These are phyloP conservation scores for Sebastes reedi DNA, from an alignment of 2,797 vertebrate species.

Conservation along the genomic window DNA sequence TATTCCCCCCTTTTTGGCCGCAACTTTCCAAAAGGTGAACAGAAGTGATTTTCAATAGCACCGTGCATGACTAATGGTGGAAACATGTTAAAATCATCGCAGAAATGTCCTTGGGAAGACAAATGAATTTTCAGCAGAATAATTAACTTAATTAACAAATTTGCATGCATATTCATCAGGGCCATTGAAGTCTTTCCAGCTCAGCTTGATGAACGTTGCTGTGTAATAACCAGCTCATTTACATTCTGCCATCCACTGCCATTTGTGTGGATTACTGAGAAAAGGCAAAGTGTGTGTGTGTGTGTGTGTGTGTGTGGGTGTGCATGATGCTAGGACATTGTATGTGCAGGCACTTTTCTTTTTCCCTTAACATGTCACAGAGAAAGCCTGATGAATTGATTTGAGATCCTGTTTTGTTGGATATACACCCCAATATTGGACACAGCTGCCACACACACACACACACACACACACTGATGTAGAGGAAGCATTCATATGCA, in stretches of 20 bases:
- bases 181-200: constrained; percentile 99
- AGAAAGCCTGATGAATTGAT: constrained; percentile 72
- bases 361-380: constrained; percentile 64
- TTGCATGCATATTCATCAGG: constrained; percentile 99
- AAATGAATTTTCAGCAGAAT: constrained; percentile 99
- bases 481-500: constrained; percentile 28
- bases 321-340: constrained; percentile 23
- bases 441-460: constrained; percentile 42
- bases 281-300: constrained; percentile 61
- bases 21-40: constrained; percentile 88
- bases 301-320: constrained; percentile 30
- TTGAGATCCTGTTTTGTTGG: constrained; percentile 71
- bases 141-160: constrained; percentile 99
- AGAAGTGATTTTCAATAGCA: constrained; percentile 95
- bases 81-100: constrained; percentile 99
- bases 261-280: constrained; percentile 80
- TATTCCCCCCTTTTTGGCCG: constrained; percentile 38
- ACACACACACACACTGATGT: constrained; percentile 2
- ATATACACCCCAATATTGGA: constrained; percentile 44
- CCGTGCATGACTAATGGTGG: constrained; percentile 98
- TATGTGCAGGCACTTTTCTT: constrained; percentile 56
- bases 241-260: constrained; percentile 99
- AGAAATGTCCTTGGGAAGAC: constrained; percentile 99
- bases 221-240: constrained; percentile 99
- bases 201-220: constrained; percentile 99